Evolutionary conservation across 2,888 invertebrate species (phyloP), one percentile per base, ranked within the genome.

Genomic region (Protophormia terraenovae): DNA sequence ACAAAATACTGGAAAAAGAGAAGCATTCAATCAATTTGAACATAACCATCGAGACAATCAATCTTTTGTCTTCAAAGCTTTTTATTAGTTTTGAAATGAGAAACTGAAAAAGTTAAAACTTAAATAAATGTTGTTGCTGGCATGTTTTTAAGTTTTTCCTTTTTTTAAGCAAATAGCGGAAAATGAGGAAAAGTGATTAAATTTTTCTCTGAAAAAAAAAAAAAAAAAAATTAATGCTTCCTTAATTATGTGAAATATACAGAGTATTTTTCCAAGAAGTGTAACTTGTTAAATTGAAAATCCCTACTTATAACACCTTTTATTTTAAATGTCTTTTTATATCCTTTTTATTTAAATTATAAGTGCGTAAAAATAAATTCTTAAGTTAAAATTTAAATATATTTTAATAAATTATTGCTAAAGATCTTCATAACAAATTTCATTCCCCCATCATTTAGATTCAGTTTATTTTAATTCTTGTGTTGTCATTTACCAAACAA

Each of bases 1-100:
- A 8, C 12, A 32, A 60, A 14, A 16, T 16, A 75, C 27, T 12
- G 27, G 12, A 38, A 19, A 62, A 75, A 35, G 32, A 53, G 41
- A 66, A 55, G 3, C 45, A 38, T 58, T 77, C 67, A n/a, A 45
- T 41, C 45, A 77, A 67, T 77, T 55, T 12, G 14, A 67, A 66
- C 32, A n/a, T 67, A 47, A 1, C 55, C 32, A 53, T 27, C 7
- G 14, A 55, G 22, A 24, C 58, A 58, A 67, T 67, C 67, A 77
- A 58, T 60, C 58, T 77, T 77, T 67, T 75, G 35, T 64, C 35
- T 24, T 27, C 10, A 14, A 38, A 50, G 16, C 8, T 38, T 27
- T 50, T 62, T 50, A 27, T 35, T 24, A 10, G 35, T 60, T 60
- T n/a, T 22, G 10, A 60, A 73, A 24, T 45, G n/a, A 22, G 29